Base-by-base conservation (phyloP, 2,888 invertebrate genomes). In the Xanthorhoe spadicearia region DNA sequence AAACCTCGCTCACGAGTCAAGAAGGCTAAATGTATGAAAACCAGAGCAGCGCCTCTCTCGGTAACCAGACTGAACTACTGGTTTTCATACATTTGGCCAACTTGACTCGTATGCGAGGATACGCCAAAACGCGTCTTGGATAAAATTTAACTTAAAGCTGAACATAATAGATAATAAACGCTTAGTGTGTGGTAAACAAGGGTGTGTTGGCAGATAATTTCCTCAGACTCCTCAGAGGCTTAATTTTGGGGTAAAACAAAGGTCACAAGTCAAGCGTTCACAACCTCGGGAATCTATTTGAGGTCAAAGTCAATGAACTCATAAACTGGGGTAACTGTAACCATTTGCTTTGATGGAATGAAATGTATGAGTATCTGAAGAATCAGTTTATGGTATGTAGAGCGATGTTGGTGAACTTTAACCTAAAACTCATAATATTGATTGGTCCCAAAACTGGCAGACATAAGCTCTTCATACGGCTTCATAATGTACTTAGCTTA, bases 381-480 rank as follows among this genome's bases (percentile, higher is more conserved):
- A 43, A 1, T 43, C 2, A 43, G 32, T 13, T 43, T 43, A 43
- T 13, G 8, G 4, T 13, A 13, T 43, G 38, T 13, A 13, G 38
- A 13, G 13, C 13, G 3, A 43, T 43, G 17, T 17, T 48, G 48
- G 8, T 48, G 48, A 48, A 48, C 48, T 23, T 32, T 48, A 51
- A 19, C 46, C 46, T 56, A 43, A 56, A 59, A 58, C 52, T 46
- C 32, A 50, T 55, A 54, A 50, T 62, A 66, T 66, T 58, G 66
- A 66, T 62, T 61, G 61, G 43, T 50, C 10, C 59, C 50, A 61
- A 66, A 66, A 62, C 32, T 15, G 15, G 28, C 56, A 52, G 54
- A 19, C 32, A 28, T 54, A 32, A 52, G 19, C 13, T 23, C 15
- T 10, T 43, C 15, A 7, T 62, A 61, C 10, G 66, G 66, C 53